These are phyloP conservation scores for Prietella phreatophila DNA, from an alignment of 2,113 vertebrate genomes.

Conservation along the genomic window DNA sequence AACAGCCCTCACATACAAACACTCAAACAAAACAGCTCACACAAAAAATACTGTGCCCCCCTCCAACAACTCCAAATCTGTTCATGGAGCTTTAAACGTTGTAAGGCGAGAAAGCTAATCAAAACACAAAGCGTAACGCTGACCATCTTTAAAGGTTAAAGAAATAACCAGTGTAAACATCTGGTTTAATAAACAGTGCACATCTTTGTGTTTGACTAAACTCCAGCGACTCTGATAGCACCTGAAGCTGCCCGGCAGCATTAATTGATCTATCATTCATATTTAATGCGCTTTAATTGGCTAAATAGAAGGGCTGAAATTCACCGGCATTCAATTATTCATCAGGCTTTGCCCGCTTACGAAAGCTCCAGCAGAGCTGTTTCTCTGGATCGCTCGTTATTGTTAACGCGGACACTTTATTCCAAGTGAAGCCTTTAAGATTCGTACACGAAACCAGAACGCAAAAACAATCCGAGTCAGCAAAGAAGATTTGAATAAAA, in stretches of 20 bases:
- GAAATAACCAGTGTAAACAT: not conserved
- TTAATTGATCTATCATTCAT: slow-evolving; percentile 67
- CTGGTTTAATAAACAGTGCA: slow-evolving; percentile 18
- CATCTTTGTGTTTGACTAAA: slow-evolving; percentile 22
- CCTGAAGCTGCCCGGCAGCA: slow-evolving; percentile 50
- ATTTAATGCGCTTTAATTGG: slow-evolving; percentile 69
- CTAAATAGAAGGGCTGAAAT: slow-evolving; percentile 65
- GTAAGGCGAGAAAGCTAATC: not conserved
- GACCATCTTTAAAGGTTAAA: not conserved
- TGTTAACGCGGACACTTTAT: not conserved
- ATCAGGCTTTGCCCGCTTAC: slow-evolving; percentile 53
- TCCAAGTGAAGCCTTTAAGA: not conserved
- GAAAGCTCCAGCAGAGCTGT: slow-evolving; percentile 48
- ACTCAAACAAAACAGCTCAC: too few species aligned
- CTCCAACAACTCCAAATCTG: not conserved
- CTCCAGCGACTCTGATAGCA: slow-evolving; percentile 35
- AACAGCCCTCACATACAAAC: not conserved
- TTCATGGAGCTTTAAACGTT: not conserved
- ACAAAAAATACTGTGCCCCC: too few species aligned
- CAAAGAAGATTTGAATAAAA: not conserved
- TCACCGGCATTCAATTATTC: slow-evolving; percentile 65
- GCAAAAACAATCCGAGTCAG: not conserved
- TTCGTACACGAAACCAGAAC: not conserved
- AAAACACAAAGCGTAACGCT: too few species aligned
- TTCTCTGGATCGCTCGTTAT: not conserved